These are phyloP conservation scores for Thyatira batis DNA, from an alignment of 2,888 invertebrate species.

Conservation along the genomic window DNA sequence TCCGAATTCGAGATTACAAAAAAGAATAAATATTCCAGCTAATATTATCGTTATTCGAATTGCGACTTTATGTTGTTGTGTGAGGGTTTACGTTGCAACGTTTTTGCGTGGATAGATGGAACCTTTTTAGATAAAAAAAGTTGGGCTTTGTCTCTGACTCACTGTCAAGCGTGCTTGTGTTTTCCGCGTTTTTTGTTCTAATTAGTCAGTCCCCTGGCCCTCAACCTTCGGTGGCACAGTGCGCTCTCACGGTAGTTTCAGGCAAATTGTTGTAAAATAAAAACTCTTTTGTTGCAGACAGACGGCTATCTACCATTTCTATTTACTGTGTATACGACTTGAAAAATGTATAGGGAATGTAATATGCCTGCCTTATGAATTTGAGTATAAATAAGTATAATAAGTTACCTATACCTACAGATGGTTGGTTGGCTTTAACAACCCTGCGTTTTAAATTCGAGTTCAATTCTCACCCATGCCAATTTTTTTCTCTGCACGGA, in stretches of 20 bases:
- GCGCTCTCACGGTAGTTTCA: slow-evolving; percentile 41
- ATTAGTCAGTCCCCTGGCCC: slow-evolving; percentile 75
- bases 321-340: not conserved
- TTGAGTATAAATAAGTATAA: no score
- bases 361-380: no score
- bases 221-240: slow-evolving; percentile 51
- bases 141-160: slow-evolving; percentile 77
- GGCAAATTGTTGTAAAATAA: slow-evolving; percentile 27
- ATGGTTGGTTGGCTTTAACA: no score
- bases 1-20: slow-evolving; percentile 46
- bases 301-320: not conserved
- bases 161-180: slow-evolving; percentile 80
- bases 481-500: no score
- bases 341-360: not conserved
- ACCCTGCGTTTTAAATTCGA: no score
- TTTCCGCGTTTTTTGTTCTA: slow-evolving; percentile 82
- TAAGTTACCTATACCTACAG: no score
- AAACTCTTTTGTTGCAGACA: slow-evolving; percentile 17
- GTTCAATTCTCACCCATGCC: no score
- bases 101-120: slow-evolving; percentile 35
- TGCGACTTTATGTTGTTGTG: slow-evolving; percentile 37
- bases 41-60: slow-evolving; percentile 43
- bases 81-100: slow-evolving; percentile 37
- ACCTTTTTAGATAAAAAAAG: slow-evolving; percentile 61
- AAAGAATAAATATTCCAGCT: slow-evolving; percentile 60